Evolutionary conservation across 1,140 invertebrate genomes (phyloP), one percentile per base, ranked within the genome.

Genomic region (Aradophagus sp.): DNA sequence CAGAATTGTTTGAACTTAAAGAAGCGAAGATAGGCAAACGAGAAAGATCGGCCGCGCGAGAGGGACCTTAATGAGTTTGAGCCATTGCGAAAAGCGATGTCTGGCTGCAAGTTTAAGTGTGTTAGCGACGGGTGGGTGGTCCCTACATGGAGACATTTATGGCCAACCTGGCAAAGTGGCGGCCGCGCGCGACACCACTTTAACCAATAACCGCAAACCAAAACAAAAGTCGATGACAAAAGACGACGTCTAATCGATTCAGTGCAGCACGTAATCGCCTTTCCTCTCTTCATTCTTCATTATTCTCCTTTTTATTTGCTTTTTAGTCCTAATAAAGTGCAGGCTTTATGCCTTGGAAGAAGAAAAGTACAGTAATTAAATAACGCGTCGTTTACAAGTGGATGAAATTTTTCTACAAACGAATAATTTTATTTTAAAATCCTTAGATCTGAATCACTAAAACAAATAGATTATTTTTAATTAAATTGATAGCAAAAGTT

Each of bases 101-200:
- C 42, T 73, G 65, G 66, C 75, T 78, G 50, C 38, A 52, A 76
- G 78, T 69, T 72, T 47, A 61, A 55, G 55, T 59, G 47, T 67
- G 66, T 74, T 65, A 56, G 69, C 65, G 50, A 39, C 61, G 68
- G 72, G 75, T 80, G 78, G 78, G 78, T 78, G 78, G 78, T 80
- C 78, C 72, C 62, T 71, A 71, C 70, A 71, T 75, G 74, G 63
- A 77, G 77, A 80, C 78, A 77, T 80, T 80, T 79, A 80, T 80
- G 77, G 62, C 74, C 70, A 70, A 71, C 50, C 73, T 77, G 73
- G 77, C 72, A 77, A 77, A 78, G 77, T 78, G 70, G 66, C 56
- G 70, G 58, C 77, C 67, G 69, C 68, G 69, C 67, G 66, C 72
- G 70, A 35, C 58, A 68, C 47, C 59, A 71, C 56, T 41, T 45